Evolutionary conservation across 1,140 invertebrate genomes (phyloP), one percentile per base, ranked within the genome.

Genomic region (Notospermus geniculatus): DNA sequence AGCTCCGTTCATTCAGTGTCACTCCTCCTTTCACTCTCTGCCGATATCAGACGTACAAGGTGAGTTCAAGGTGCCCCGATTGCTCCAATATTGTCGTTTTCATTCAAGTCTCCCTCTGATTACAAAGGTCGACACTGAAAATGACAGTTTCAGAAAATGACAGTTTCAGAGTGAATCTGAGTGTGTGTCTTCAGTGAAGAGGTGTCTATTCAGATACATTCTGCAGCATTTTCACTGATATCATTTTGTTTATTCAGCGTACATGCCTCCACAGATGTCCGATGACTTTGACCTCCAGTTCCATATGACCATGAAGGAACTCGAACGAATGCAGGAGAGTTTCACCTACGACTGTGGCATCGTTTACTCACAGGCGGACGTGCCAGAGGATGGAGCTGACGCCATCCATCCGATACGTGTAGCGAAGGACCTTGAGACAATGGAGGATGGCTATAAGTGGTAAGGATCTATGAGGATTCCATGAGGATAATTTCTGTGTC

Each of bases 1-100:
- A 61, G 73, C 79, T 5, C 74, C 75, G 27, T 81, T 80, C 65
- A 55, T 81, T 36, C 79, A 81, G 66, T 81, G 79, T 56, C 63
- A 75, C 22, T 75, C 73, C 46, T 73, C 71, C 50, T 81, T 81
- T 63, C 79, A 81, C 61, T 74, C 73, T 17, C 66, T 78, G 29
- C 75, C 79, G 22, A 70, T 80, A 30, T 62, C 64, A 11, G 75
- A 78, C 46, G 63, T 80, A 23, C 72, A 76, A 64, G 68, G 76
- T 78, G 64, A 66, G 61, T 65, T 7, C n/a, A 27, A 13, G n/a
- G n/a, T 50, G 4, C n/a, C n/a, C n/a, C 46, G 15, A n/a, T n/a
- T n/a, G n/a, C n/a, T n/a, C n/a, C n/a, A n/a, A n/a, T n/a, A n/a
- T n/a, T n/a, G n/a, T n/a, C n/a, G n/a, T n/a, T n/a, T n/a, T n/a